phyloP scores from a whole-genome alignment of 2,888 invertebrate genomes.

The Rotaria socialis region DNA sequence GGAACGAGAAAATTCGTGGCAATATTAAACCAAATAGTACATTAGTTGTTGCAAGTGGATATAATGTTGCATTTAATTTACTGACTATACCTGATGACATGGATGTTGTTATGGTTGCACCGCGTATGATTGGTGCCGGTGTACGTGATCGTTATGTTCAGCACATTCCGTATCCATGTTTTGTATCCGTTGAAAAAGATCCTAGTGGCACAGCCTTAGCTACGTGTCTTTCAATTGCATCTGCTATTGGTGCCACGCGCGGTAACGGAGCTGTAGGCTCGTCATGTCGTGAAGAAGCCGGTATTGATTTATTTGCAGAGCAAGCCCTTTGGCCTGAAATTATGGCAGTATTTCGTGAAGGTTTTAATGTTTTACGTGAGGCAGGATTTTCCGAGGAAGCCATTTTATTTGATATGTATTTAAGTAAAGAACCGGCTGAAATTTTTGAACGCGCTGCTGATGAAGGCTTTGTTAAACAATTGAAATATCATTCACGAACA shows the following conservation, averaged over 20 bases:
- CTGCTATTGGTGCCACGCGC: not conserved
- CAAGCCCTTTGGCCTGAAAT: constrained; percentile 30
- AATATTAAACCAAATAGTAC: not conserved
- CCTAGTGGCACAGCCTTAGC: not conserved
- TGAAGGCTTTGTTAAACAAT: constrained; percentile 30
- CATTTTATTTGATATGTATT: constrained; percentile 29
- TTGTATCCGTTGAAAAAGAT: constrained; percentile 32
- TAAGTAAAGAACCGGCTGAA: constrained; percentile 27
- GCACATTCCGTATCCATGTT: constrained; percentile 21
- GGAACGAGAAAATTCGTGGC: not conserved
- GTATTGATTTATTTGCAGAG: constrained; percentile 34
- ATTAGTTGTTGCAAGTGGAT: constrained; percentile 29
- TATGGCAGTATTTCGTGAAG: constrained; percentile 24
- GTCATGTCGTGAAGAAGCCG: constrained; percentile 32
- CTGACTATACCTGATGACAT: constrained; percentile 3
- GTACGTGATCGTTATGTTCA: constrained; percentile 27
- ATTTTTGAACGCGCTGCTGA: constrained; percentile 12
- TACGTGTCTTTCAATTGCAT: not conserved
- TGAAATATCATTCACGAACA: constrained; percentile 35
- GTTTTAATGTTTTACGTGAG: constrained; percentile 27
- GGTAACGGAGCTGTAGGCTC: constrained; percentile 28
- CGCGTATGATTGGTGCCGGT: constrained; percentile 31
- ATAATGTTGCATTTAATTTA: constrained; percentile 36
- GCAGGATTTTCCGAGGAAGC: constrained; percentile 31
- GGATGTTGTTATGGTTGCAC: constrained; percentile 34